Evolutionary conservation across 2,113 vertebrate species (phyloP).

Genomic region (Rhombomys opimus): DNA sequence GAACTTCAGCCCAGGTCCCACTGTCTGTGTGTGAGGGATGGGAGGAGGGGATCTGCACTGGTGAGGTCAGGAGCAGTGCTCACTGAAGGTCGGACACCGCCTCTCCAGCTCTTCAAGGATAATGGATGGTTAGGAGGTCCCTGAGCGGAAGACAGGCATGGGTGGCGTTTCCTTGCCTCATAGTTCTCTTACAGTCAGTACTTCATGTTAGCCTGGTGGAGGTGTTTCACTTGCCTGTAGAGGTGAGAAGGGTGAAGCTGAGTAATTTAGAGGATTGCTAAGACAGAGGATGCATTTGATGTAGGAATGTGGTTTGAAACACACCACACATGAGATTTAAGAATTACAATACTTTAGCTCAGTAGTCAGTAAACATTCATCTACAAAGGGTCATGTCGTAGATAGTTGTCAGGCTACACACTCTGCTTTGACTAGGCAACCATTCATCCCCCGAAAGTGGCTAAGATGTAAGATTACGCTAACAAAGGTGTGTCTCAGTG

Average conservation of each 20-base stretch:
- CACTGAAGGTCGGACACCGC: background rate
- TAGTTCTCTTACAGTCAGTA: background rate
- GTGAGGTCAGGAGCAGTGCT: background rate
- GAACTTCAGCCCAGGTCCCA: background rate
- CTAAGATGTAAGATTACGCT: background rate
- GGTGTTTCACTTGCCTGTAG: background rate
- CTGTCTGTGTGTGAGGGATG: background rate
- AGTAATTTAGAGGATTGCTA: background rate
- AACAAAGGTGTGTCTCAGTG: background rate
- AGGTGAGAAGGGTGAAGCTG: background rate
- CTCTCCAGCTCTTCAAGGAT: background rate
- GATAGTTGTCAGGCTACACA: background rate
- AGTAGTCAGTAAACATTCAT: background rate
- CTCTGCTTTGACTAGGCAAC: background rate
- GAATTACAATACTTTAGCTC: background rate
- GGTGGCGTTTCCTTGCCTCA: background rate
- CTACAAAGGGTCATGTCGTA: background rate
- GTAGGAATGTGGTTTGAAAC: background rate
- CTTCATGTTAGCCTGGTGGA: background rate
- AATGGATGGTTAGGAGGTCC: background rate
- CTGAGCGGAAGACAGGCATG: background rate
- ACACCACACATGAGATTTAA: constrained; percentile 29
- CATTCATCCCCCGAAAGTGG: background rate
- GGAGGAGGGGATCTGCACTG: background rate
- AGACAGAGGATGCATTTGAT: background rate